Conservation (phyloP, 1,140 invertebrate genomes). For the Lordiphosa stackelbergi region DNA sequence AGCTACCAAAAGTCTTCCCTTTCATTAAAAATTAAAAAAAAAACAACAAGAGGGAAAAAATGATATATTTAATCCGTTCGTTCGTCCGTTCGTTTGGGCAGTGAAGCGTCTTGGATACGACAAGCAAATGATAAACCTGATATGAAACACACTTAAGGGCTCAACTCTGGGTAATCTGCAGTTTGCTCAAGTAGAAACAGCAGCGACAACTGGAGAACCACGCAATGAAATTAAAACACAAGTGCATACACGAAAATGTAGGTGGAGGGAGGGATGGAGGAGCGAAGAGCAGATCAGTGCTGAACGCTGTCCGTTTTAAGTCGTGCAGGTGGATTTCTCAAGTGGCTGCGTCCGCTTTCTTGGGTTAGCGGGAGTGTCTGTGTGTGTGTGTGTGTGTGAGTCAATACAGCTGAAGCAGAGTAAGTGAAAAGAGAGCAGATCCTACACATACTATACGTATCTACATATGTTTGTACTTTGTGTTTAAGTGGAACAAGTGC, state of each 20-base stretch:
- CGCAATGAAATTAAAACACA: conserved; percentile 61
- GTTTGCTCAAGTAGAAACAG: conserved; percentile 68
- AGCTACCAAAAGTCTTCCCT: conserved; percentile 53
- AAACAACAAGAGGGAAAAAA: conserved; percentile 39
- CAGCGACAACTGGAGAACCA: conserved; percentile 19
- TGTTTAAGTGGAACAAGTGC: conserved; percentile 28
- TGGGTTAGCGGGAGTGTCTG: conserved; percentile 8
- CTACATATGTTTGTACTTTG: conserved; percentile 26
- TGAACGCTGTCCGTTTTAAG: conserved; percentile 52
- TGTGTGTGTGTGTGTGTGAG: background rate
- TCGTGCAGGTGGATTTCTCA: conserved; percentile 71
- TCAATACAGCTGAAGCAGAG: conserved; percentile 15
- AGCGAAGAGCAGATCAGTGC: conserved; percentile 34
- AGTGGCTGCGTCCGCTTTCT: conserved; percentile 70
- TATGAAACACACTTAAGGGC: conserved; percentile 74
- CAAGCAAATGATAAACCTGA: conserved; percentile 68
- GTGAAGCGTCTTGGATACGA: conserved; percentile 51
- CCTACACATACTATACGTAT: background rate
- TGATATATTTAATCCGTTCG: conserved; percentile 74
- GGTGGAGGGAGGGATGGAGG: background rate
- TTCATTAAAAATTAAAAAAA: conserved; percentile 56
- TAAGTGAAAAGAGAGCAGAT: background rate
- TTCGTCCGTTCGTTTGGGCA: conserved; percentile 43
- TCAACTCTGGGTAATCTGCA: conserved; percentile 70
- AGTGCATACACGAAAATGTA: conserved; percentile 14